Base-by-base conservation (phyloP, 2,888 invertebrate species). In the Mesorhabditis belari region DNA sequence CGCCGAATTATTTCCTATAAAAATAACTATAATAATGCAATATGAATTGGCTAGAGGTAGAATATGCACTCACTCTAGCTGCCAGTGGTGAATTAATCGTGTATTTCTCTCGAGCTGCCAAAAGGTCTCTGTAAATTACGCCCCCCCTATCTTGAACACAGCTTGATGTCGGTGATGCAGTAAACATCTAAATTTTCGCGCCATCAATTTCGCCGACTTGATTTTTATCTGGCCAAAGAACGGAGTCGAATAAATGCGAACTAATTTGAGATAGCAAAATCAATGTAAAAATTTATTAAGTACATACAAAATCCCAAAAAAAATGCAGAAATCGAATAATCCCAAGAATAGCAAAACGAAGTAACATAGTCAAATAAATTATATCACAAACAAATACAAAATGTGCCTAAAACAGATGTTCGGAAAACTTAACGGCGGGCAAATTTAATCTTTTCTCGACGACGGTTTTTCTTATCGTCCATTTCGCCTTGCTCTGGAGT, bases 401-500 rank as follows among this genome's bases (percentile, higher is more conserved):
- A n/a, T n/a, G n/a, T n/a, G n/a, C n/a, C 44, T 44, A n/a, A 44
- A 44, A 44, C 12, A 44, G n/a, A 9, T 17, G 44, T 35, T 6
- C 12, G 17, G 51, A 9, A 9, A 19, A 5, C 17, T 52, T 59
- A 65, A 44, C 67, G 53, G 60, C 67, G 56, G 35, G 44, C 44
- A 58, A 66, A 71, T 9, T 63, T 63, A 19, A 73, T 61, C 55
- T 72, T 71, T 59, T 70, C 67, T 50, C 67, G 58, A 57, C 61
- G 71, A 27, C 68, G 64, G 79, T 94, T 94, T 84, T 91, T 95
- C 77, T 89, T 88, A 78, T 89, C 88, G 81, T 94, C 94, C 84
- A 95, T 95, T 55, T 94, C 93, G 73, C 90, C 90, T 29, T 89
- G 87, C 78, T 90, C 81, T 1, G 81, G 81, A 62, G 85, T 85